These are phyloP conservation scores for Phenganax stokvisi DNA, from an alignment of 92 coral and sea anemone genomes.

Conservation along the genomic window DNA sequence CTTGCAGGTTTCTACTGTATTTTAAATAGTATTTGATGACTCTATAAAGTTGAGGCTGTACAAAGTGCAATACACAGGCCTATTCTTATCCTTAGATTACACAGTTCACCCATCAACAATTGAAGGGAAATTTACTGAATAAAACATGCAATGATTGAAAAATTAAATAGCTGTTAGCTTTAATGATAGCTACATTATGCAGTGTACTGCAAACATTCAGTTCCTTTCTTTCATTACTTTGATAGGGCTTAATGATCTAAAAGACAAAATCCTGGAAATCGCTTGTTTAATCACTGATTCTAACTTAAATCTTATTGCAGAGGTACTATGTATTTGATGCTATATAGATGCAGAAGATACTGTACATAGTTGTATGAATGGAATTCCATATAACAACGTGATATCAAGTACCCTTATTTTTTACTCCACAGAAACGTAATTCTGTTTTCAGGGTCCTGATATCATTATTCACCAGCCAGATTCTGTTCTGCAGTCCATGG, in stretches of 20 bases:
- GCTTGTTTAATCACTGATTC: conserved; percentile 89
- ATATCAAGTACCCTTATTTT: neutral
- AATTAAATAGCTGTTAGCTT: too few relatives aligned
- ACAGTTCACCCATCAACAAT: too few relatives aligned
- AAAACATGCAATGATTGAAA: too few relatives aligned
- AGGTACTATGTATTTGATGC: conserved; percentile 47
- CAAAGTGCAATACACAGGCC: too few relatives aligned
- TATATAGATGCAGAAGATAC: neutral
- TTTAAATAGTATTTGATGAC: too few relatives aligned
- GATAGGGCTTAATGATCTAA: conserved; percentile 68
- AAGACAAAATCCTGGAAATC: conserved; percentile 89
- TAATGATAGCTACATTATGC: too few relatives aligned
- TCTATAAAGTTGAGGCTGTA: too few relatives aligned
- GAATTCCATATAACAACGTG: neutral
- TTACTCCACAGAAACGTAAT: neutral
- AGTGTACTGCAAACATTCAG: neutral
- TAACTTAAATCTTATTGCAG: conserved; percentile 76
- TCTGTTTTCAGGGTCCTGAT: conserved; percentile 74
- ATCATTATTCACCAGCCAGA: conserved; percentile 86
- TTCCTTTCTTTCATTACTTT: neutral
- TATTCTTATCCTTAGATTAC: too few relatives aligned
- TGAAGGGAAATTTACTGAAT: too few relatives aligned
- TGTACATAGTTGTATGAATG: neutral
- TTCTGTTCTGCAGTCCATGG: conserved; percentile 65
- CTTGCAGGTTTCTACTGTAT: too few relatives aligned